Percentiles rank a stretch among this genome's conserved stretches.
Conservation (phyloP, 2,888 invertebrate genomes). For the Caenorhabditis sp. region DNA sequence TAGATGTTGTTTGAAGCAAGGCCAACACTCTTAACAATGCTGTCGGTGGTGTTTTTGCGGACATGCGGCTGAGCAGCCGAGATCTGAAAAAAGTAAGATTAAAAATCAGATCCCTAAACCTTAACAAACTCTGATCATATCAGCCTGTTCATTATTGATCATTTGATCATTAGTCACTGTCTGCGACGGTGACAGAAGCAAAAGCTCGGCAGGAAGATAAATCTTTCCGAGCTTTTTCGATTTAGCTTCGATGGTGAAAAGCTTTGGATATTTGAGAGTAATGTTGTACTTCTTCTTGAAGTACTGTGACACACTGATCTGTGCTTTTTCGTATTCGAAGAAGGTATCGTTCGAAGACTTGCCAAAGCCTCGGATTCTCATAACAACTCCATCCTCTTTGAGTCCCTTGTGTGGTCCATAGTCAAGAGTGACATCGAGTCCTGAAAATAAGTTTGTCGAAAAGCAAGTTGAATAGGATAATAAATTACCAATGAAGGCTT, state of each 20-base stretch:
- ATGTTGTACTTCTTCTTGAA: constrained; percentile 39
- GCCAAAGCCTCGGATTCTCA: constrained; percentile 33
- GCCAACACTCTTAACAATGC: constrained; percentile 31
- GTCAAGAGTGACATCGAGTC: constrained; percentile 17
- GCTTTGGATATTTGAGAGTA: constrained; percentile 30
- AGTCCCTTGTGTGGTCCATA: constrained; percentile 36
- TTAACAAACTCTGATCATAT: constrained; percentile 46
- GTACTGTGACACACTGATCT: constrained; percentile 8
- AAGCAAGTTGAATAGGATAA: too few relatives aligned
- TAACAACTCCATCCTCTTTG: constrained; percentile 26
- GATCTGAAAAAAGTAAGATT: constrained; percentile 7
- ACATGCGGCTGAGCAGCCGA: constrained; percentile 40
- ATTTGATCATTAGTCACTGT: constrained; percentile 49
- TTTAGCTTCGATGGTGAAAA: constrained; percentile 45
- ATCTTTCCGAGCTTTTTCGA: constrained; percentile 29
- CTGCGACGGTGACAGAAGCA: constrained; percentile 31
- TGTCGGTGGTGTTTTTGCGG: constrained; percentile 26
- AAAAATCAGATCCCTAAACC: too few relatives aligned
- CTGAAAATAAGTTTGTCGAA: background rate
- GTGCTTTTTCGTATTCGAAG: background rate
- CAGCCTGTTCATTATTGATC: constrained; percentile 55
- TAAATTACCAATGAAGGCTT: constrained; percentile 29
- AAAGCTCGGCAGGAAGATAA: constrained; percentile 31
- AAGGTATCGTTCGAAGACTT: background rate
- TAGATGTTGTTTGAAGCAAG: constrained; percentile 37